phyloP scores from a whole-genome alignment of 2,888 invertebrate species.

The Mimumesa dahlbomi region DNA sequence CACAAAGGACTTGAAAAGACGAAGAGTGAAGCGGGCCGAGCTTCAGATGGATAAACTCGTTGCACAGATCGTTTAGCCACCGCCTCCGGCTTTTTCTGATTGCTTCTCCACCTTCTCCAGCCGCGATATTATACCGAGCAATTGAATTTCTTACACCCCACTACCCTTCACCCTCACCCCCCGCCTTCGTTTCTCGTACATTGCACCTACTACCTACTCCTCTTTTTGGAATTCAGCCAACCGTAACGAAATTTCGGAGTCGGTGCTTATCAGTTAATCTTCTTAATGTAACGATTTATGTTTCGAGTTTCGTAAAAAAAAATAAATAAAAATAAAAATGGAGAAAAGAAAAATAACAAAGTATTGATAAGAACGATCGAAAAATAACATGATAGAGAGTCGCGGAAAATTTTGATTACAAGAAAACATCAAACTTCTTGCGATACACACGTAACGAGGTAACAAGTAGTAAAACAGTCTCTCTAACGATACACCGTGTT shows the following conservation, averaged over 20 bases:
- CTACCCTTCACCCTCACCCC: slow-evolving; percentile 32
- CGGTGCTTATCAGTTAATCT: not conserved
- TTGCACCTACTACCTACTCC: not conserved
- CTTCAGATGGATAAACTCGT: slow-evolving; percentile 63
- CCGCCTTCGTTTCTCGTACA: not conserved
- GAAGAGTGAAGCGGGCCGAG: slow-evolving; percentile 28
- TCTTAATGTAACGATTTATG: too few species aligned
- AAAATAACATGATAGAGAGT: too few species aligned
- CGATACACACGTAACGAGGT: not conserved
- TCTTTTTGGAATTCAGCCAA: not conserved
- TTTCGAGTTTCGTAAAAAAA: too few species aligned
- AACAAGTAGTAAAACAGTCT: slow-evolving; percentile 14
- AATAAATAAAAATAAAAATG: too few species aligned
- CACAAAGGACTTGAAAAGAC: slow-evolving; percentile 36
- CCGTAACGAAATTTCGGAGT: slow-evolving; percentile 5
- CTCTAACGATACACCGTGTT: slow-evolving; percentile 20
- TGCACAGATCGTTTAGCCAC: slow-evolving; percentile 69
- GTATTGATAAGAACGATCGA: too few species aligned
- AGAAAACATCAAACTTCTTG: too few species aligned
- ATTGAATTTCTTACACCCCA: slow-evolving; percentile 68
- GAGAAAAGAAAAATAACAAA: too few species aligned
- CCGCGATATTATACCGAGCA: slow-evolving; percentile 68
- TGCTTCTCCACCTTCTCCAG: slow-evolving; percentile 58
- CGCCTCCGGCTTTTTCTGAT: slow-evolving; percentile 68
- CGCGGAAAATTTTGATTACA: too few species aligned